Evolutionary conservation across 1,140 invertebrate species (phyloP), one percentile per base, ranked within the genome.

Genomic region (Drosophila nannoptera): DNA sequence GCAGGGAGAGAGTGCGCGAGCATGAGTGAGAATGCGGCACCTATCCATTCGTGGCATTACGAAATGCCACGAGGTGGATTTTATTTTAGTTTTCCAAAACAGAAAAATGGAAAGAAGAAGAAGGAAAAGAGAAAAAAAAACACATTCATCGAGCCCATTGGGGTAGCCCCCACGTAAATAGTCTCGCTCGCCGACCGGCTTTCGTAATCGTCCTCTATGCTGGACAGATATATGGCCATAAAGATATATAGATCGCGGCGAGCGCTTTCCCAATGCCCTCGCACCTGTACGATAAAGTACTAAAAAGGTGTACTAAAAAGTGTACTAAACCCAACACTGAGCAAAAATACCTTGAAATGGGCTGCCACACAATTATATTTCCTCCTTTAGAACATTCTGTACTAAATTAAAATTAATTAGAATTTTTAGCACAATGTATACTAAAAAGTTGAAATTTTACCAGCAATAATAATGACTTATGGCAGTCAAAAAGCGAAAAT

Each of bases 181-280:
- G 14, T 46, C 7, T 12, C 38, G 36, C 52, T 54, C 9, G n/a
- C 0, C 8, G 3, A 6, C 9, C n/a, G 8, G 16, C 38, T 63
- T 49, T 63, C 43, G 40, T 63, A 63, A 55, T 63, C 59, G 59
- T 16, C 8, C 22, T 22, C 22, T 22, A 22, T 22, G 22, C 22
- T 22, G 22, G 22, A 22, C 22, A 22, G 22, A 22, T 22, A 22
- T 22, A 22, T 22, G 22, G 22, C 16, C 43, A 46, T 29, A 46
- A 29, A 46, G 9, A 31, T 29, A 48, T 31, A 38, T 11, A 32
- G 11, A 32, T 61, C 50, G 46, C 36, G 11, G 9, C 9, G 52
- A 50, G 8, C 52, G 64, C 59, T 73, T 73, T 73, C 69, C 62
- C 65, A 68, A 72, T 36, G 36, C 55, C 45, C 40, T 5, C 32